phyloP scores from a whole-genome alignment of 2,888 invertebrate genomes.

The Lasioglossum marginatum region DNA sequence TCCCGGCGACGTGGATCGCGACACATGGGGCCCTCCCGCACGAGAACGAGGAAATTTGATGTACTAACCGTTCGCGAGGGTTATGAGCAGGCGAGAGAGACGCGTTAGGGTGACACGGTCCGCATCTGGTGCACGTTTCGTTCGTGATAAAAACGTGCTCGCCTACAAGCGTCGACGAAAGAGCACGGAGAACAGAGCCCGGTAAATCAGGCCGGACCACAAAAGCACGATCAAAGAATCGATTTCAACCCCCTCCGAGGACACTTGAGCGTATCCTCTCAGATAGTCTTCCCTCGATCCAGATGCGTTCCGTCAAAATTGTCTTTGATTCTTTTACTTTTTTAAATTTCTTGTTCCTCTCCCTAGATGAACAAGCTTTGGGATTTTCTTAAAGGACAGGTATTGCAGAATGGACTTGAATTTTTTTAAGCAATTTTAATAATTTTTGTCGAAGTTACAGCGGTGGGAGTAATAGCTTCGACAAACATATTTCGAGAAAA shows the following conservation, averaged over 20 bases:
- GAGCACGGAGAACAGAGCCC: constrained; percentile 1
- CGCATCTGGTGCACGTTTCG: constrained; percentile 60
- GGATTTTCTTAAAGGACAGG: background rate
- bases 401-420: background rate
- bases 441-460: background rate
- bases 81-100: constrained; percentile 25
- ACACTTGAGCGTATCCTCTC: background rate
- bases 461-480: background rate
- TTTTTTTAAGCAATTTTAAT: background rate
- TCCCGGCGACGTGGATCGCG: constrained; percentile 33
- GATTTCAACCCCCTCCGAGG: constrained; percentile 4
- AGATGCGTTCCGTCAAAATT: background rate
- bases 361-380: background rate
- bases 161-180: background rate
- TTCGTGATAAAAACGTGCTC: constrained; percentile 52
- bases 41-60: constrained; percentile 62
- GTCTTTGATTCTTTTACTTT: background rate
- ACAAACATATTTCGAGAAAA: background rate
- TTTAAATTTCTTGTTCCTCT: background rate
- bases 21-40: constrained; percentile 58
- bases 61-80: constrained; percentile 59
- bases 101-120: constrained; percentile 42
- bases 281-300: background rate
- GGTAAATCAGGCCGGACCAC: constrained; percentile 47
- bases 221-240: constrained; percentile 40